phyloP scores from a whole-genome alignment of 2,113 vertebrate genomes.

The Neomonachus schauinslandi region DNA sequence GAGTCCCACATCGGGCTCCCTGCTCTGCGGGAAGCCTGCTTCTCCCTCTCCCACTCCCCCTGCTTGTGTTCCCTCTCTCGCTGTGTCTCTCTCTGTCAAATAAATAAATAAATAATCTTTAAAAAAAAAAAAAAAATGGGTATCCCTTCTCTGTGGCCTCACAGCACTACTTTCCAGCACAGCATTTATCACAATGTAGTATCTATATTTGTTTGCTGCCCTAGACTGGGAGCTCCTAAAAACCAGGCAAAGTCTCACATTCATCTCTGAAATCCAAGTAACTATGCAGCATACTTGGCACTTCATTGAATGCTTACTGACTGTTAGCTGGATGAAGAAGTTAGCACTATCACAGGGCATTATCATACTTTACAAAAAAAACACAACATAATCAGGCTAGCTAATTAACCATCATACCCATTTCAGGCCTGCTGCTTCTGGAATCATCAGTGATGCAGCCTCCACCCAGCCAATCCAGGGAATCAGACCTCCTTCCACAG shows the following conservation, averaged over 20 bases:
- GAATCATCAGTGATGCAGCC: background rate
- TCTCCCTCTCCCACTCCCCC: no score
- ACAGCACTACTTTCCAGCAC: background rate
- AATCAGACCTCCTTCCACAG: background rate
- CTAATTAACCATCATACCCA: background rate
- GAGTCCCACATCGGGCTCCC: no score
- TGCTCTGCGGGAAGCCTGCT: no score
- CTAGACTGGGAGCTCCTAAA: background rate
- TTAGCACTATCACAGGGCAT: background rate
- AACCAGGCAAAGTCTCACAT: background rate
- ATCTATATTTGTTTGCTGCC: background rate
- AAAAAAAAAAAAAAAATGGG: no score
- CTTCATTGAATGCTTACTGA: constrained; percentile 8
- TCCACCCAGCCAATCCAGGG: background rate
- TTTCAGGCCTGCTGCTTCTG: background rate
- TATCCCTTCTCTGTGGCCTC: background rate
- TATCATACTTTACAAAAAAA: constrained; percentile 11
- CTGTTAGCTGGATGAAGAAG: background rate
- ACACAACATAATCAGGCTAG: background rate
- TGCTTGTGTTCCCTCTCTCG: no score
- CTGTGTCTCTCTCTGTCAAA: no score
- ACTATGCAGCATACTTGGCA: background rate
- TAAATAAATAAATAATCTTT: no score
- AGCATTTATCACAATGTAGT: background rate
- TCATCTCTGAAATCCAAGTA: constrained; percentile 26